Evolutionary conservation across 2,113 vertebrate genomes (phyloP).

Genomic region (Dendrocopos noguchii): DNA sequence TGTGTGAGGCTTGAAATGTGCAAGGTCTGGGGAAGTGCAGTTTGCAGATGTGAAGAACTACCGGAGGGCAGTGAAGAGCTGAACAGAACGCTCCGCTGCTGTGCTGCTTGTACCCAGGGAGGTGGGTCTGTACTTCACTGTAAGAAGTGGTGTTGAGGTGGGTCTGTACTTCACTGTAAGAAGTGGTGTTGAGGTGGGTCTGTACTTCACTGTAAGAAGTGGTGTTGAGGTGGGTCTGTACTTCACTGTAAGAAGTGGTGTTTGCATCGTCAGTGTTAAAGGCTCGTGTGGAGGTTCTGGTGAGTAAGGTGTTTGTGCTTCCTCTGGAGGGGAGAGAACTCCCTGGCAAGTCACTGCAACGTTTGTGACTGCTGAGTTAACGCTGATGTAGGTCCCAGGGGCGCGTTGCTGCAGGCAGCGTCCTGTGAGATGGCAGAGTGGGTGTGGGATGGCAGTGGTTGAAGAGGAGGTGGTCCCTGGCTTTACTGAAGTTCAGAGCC

Average conservation of each 20-base stretch:
- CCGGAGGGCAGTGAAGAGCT: background rate
- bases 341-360: background rate
- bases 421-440: background rate
- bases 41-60: background rate
- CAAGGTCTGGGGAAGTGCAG: background rate
- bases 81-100: background rate
- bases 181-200: too few relatives aligned
- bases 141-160: background rate
- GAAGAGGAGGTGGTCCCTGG: background rate
- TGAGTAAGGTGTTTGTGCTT: background rate
- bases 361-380: background rate
- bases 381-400: background rate
- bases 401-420: background rate
- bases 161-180: too few relatives aligned
- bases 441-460: background rate
- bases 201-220: too few relatives aligned
- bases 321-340: background rate
- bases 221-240: too few relatives aligned
- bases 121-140: background rate
- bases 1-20: background rate
- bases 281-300: background rate
- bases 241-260: too few relatives aligned
- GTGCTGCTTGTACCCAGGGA: background rate
- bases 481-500: background rate
- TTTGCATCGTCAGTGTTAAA: background rate